Conservation (phyloP, 2,797 vertebrate species). For the Intellagama lesueurii region DNA sequence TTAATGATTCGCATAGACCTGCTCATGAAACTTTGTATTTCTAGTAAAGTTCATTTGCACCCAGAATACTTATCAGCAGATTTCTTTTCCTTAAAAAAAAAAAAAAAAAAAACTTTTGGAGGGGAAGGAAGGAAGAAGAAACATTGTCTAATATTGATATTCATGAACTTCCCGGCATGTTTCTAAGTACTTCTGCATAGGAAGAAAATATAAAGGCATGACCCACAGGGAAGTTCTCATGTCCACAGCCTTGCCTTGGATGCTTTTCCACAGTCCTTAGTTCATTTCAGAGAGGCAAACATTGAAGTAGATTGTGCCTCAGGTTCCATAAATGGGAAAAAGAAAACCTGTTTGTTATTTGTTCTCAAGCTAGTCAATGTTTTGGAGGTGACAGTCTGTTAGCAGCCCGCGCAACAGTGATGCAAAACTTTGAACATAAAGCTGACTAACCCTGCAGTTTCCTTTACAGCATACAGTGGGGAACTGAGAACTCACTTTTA, state of each 20-base stretch:
- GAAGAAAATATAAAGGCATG: conserved; percentile 34
- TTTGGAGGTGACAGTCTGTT: conserved; percentile 64
- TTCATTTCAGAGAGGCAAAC: neutral
- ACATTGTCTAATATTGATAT: conserved; percentile 64
- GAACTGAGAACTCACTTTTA: neutral
- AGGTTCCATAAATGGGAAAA: neutral
- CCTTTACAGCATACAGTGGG: conserved; percentile 43
- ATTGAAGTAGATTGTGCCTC: neutral
- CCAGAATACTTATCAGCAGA: conserved; percentile 64
- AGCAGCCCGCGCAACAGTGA: conserved; percentile 47
- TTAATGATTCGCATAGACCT: conserved; percentile 85
- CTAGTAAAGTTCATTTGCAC: conserved; percentile 71
- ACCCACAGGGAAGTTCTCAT: neutral
- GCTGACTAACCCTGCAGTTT: conserved; percentile 58
- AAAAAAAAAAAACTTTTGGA: too few relatives aligned
- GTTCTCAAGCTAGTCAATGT: conserved; percentile 66
- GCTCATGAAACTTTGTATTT: conserved; percentile 74
- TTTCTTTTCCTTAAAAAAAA: conserved; percentile 39
- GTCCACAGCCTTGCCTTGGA: neutral
- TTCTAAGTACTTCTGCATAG: conserved; percentile 67
- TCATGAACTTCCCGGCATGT: conserved; percentile 34
- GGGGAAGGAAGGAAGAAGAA: conserved; percentile 46
- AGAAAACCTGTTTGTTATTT: conserved; percentile 44
- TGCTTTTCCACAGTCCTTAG: neutral
- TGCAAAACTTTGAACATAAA: conserved; percentile 45